Evolutionary conservation across 35 echinoderm and acorn worm species (phyloP).

Genomic region (Anneissia japonica): DNA sequence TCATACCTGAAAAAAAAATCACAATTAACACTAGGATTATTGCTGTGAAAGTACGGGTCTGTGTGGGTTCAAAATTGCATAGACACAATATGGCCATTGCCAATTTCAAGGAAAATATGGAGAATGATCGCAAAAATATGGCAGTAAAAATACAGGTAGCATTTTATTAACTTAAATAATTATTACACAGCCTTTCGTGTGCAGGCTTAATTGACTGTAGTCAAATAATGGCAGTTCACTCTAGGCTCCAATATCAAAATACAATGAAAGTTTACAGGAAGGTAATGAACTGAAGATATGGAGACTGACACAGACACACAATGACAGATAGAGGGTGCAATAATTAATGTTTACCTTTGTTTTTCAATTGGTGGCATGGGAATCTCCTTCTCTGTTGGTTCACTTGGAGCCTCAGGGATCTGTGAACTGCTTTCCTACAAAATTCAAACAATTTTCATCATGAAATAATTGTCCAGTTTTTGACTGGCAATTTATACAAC

Average conservation of each 20-base stretch:
- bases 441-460: background rate
- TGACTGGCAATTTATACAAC: too few relatives aligned
- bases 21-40: background rate
- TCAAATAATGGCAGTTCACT: too few relatives aligned
- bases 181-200: too few relatives aligned
- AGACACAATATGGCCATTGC: background rate
- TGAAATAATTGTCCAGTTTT: too few relatives aligned
- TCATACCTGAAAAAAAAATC: constrained; percentile 55
- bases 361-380: constrained; percentile 38
- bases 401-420: background rate
- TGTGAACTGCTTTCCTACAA: background rate
- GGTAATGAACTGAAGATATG: too few relatives aligned
- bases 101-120: background rate
- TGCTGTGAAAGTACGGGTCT: background rate
- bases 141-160: background rate
- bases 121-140: background rate
- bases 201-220: too few relatives aligned
- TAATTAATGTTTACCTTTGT: constrained; percentile 27
- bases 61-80: background rate
- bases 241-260: too few relatives aligned
- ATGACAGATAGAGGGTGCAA: too few relatives aligned
- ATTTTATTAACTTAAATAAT: background rate
- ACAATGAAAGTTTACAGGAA: too few relatives aligned
- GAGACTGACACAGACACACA: too few relatives aligned
- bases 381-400: background rate